Evolutionary conservation across 2,888 invertebrate species (phyloP), one percentile per base, ranked within the genome.

Genomic region (Xiphydria camelus): DNA sequence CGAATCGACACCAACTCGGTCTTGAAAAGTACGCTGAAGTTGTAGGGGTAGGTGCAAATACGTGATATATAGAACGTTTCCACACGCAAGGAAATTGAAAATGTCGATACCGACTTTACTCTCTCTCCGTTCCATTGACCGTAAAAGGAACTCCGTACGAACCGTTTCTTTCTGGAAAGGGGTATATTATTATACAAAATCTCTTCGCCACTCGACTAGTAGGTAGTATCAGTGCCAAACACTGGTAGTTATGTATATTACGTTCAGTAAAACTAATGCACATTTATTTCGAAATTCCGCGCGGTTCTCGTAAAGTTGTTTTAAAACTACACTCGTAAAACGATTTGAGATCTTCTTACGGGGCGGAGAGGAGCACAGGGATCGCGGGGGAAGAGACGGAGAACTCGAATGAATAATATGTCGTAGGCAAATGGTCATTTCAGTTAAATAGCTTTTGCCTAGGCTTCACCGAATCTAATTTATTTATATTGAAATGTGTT

Each of bases 211-310:
- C 23, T 29, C 22, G 41, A 17, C 45, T 22, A 41, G 41, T 47
- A 29, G 54, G 57, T n/a, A n/a, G 61, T 71, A 69, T 68, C 68
- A 66, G 66, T 66, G 68, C 66, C 66, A 69, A 73, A 70, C 67
- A 69, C 59, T 58, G 68, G 61, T 64, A 69, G 66, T 72, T 70
- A 70, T 64, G 67, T 66, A 69, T 66, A 70, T 71, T 61, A 62
- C 62, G 49, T 51, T 63, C 56, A 57, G 68, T 71, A 68, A 70
- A 70, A 63, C 65, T 63, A 61, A 71, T 70, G 68, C 66, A 69
- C 70, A 71, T 71, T 71, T 70, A 70, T 70, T 70, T 70, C 53
- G 57, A 68, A 71, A 71, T 72, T 70, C 63, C 56, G 44, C 55
- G 57, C 46, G 45, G 53, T 45, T 47, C 63, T 62, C 65, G 63